A percentile compares a stretch with the other conserved stretches of the same genome.
Evolutionary conservation across 2,888 invertebrate genomes (phyloP).

Genomic region (Eumacrocentrus americanus): DNA sequence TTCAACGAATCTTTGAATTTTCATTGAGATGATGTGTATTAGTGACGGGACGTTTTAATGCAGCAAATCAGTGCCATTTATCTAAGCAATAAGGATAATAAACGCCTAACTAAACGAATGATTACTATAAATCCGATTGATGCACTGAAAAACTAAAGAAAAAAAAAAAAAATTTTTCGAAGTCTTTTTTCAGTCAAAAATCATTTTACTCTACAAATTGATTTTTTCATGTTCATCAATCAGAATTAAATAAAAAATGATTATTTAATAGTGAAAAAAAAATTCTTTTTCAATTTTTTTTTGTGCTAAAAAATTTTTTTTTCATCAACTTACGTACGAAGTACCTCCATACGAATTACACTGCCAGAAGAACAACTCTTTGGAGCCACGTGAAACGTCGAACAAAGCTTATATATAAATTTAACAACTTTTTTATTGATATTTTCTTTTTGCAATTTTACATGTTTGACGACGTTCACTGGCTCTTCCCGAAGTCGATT

Average conservation of each 20-base stretch:
- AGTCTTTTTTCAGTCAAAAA: neutral
- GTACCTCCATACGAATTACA: neutral
- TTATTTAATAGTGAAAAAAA: neutral
- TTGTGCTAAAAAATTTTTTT: too few relatives aligned
- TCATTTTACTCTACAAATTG: neutral
- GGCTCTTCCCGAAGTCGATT: neutral
- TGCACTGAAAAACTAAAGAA: conserved; percentile 8
- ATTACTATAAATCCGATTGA: too few relatives aligned
- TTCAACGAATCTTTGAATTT: conserved; percentile 29
- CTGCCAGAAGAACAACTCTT: conserved; percentile 8
- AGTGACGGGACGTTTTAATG: conserved; percentile 46
- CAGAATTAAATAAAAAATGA: neutral
- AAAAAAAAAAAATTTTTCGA: conserved; percentile 6
- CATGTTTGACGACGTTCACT: neutral
- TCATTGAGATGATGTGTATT: conserved; percentile 3
- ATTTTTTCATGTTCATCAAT: neutral
- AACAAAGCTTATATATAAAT: conserved; percentile 12
- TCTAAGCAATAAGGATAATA: conserved; percentile 54
- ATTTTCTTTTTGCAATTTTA: neutral
- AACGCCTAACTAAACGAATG: conserved; percentile 26
- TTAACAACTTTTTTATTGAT: neutral
- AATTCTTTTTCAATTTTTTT: too few relatives aligned
- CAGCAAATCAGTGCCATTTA: conserved; percentile 59
- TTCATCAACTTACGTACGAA: too few relatives aligned
- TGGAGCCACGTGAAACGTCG: conserved; percentile 26